Evolutionary conservation across 2,888 invertebrate genomes (phyloP), one percentile per base, ranked within the genome.

Genomic region (Latheticus oryzae): DNA sequence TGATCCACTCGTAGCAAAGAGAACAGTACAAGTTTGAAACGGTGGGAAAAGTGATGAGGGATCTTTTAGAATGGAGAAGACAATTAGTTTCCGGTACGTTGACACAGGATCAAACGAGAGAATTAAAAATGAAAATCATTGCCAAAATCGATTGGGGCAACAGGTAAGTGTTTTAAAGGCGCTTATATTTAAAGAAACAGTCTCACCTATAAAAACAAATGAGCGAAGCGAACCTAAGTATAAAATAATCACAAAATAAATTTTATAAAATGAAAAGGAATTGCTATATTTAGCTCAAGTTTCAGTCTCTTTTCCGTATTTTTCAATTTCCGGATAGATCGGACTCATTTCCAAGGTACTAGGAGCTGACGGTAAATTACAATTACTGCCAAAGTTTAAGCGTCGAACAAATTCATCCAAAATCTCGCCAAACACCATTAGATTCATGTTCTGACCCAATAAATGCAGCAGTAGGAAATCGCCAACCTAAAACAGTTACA

Each of bases 121-220:
- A 95, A 63, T 78, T 95, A 55, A 89, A 94, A 75, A 81, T 92
- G 72, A 89, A 90, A 74, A 91, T 95, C 54, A 93, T 93, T 65
- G 89, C 90, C 53, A 94, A 94, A 81, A 91, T 97, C 47, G 96
- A 97, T 80, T 96, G 95, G 95, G 96, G 96, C 45, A 96, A 96
- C 82, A 86, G 93, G 95, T 95, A 79, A 90, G 90, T 86, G 48
- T 32, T 50, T 60, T 28, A 58, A 32, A 52, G 42, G 42, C 42
- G 23, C 42, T 42, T 40, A 26, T 42, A 42, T 42, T 42, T 42
- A 16, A 43, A 30, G 21, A 51, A 43, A 26, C 26, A 43, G 28
- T 48, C 38, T 38, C 48, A 32, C 38, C 51, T 30, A 40, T 15
- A 56, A 24, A n/a, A 26, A 43, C 28, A 53, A 45, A 51, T 53